phyloP scores from a whole-genome alignment of 2,113 vertebrate species.

The Australoheros scitulus region DNA sequence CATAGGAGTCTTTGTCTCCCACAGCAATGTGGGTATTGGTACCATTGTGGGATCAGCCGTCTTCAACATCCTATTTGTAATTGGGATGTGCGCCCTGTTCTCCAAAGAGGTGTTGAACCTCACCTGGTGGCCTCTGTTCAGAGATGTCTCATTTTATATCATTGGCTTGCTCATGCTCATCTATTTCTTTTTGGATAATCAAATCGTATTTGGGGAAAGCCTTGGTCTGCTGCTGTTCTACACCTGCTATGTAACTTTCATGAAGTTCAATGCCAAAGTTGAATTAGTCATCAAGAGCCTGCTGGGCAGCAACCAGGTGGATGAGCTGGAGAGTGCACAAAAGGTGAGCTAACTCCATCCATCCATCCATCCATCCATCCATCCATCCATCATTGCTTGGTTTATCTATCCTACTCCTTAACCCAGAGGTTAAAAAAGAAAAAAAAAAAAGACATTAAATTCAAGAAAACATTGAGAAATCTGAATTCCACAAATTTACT shows the following conservation, averaged over 20 bases:
- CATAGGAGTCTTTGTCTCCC: conserved; percentile 96
- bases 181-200: conserved; percentile 96
- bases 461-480: neutral
- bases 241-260: conserved; percentile 90
- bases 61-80: conserved; percentile 98
- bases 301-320: conserved; percentile 89
- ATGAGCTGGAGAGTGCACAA: conserved; percentile 85
- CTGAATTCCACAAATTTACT: neutral
- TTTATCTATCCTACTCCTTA: neutral
- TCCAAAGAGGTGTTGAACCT: conserved; percentile 95
- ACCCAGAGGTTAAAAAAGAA: neutral
- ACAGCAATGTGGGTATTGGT: conserved; percentile 97
- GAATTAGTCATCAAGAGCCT: conserved; percentile 85
- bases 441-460: neutral
- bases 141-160: conserved; percentile 97
- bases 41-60: conserved; percentile 97
- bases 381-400: neutral
- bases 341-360: conserved; percentile 83
- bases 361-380: neutral
- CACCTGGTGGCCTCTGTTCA: conserved; percentile 99
- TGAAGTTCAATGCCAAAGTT: conserved; percentile 92
- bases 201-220: conserved; percentile 90
- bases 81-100: conserved; percentile 98
- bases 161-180: conserved; percentile 95
- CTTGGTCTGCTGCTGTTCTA: conserved; percentile 86